Conservation (phyloP, 2,797 vertebrate species). For the Fundulus diaphanus region DNA sequence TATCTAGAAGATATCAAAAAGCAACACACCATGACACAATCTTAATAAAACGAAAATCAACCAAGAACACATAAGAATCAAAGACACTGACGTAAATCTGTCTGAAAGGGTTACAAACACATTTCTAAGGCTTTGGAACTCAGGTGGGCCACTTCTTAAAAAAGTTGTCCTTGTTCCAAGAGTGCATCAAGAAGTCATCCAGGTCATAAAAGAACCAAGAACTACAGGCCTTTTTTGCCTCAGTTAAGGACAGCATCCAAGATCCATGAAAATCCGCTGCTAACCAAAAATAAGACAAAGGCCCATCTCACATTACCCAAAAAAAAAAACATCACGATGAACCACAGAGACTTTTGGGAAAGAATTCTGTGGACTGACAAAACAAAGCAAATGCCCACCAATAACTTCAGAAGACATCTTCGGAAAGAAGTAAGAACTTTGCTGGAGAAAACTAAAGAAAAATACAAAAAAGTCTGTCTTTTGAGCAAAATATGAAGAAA, state of each 20-base stretch:
- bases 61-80: not conserved
- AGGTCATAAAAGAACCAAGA: not conserved
- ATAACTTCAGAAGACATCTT: not conserved
- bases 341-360: not conserved
- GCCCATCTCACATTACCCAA: not conserved
- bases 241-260: not conserved
- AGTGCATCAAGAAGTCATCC: not conserved
- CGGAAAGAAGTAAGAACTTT: not conserved
- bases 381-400: not conserved
- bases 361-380: not conserved
- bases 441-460: not conserved
- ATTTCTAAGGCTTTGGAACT: not conserved
- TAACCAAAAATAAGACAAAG: not conserved
- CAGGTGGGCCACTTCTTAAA: too few relatives aligned
- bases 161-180: too few relatives aligned
- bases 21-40: not conserved
- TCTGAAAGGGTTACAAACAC: not conserved
- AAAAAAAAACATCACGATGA: not conserved
- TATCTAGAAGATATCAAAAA: not conserved
- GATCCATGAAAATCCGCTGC: not conserved
- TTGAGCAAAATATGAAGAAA: not conserved
- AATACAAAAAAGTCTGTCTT: not conserved
- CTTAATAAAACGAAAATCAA: not conserved
- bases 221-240: not conserved
- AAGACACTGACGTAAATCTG: not conserved